Evolutionary conservation across 2,888 invertebrate genomes (phyloP), one percentile per base, ranked within the genome.

Genomic region (Euproctis similis): DNA sequence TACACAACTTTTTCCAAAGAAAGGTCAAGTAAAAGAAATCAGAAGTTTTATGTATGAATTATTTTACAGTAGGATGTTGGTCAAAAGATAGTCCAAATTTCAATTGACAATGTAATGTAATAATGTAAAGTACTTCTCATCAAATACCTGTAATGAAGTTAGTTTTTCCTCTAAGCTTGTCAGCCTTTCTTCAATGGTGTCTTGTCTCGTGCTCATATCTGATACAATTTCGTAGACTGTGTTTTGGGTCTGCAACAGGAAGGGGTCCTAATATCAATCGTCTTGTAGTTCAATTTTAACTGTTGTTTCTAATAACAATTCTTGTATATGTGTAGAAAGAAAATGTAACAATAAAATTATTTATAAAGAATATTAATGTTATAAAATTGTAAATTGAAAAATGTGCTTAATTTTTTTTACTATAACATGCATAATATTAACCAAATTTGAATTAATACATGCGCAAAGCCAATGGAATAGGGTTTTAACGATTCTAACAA

Each of bases 201-300:
- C 95, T 77, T 98, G 97, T 30, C 97, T 91, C 37, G 93, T 91
- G 67, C 96, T 96, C 93, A 98, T 95, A 62, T 98, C 98, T 31
- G 97, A 95, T 45, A 99, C 97, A 59, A 98, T 93, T 86, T 98
- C 98, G 76, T 98, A 98, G 51, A 98, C 97, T 29, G 96, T 96
- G 66, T 96, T 96, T 86, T 98, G 97, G 46, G 97, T 98, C 98
- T 98, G 88, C 47, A 87, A 86, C 58, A 86, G 66, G 65, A 84
- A 84, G 70, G 85, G 85, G 71, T 86, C 82, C 85, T 86, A 74
- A 70, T 77, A 71, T 86, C 82, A 85, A 77, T 85, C 71, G 85
- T 60, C 71, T 82, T 78, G 84, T 56, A 70, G 85, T 74, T 67
- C 81, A 56, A 57, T 61, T 35, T 50, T 52, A 47, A 81, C 60